Conservation (phyloP, 2,113 vertebrate genomes). For the Casuarius casuarius region DNA sequence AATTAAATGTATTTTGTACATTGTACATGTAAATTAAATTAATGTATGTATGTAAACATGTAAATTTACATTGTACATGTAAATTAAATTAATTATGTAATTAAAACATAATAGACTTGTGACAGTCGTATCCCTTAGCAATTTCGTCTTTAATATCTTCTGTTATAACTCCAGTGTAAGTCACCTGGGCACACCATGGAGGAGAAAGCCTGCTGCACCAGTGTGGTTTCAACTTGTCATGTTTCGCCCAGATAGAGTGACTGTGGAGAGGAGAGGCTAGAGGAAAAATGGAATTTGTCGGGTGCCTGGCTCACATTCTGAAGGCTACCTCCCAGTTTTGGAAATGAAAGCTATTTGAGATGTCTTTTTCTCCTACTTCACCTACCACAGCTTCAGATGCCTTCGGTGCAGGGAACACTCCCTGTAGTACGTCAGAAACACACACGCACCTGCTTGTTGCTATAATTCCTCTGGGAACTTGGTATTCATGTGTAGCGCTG, state of each 20-base stretch:
- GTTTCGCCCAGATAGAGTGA: not conserved
- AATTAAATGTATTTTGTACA: no score
- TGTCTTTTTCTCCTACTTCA: not conserved
- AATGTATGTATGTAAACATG: no score
- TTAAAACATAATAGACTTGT: accelerated
- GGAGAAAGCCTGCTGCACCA: not conserved
- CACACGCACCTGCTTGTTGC: not conserved
- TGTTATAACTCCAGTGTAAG: not conserved
- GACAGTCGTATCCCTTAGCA: not conserved
- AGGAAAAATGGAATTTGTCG: not conserved
- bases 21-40: no score
- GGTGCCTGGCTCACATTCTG: not conserved
- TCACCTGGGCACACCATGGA: not conserved
- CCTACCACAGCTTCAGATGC: not conserved
- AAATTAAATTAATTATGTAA: no score
- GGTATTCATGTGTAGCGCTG: not conserved
- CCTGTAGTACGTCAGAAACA: not conserved
- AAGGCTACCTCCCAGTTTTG: not conserved
- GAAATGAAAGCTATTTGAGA: not conserved
- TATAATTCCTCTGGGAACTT: not conserved
- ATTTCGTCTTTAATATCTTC: not conserved
- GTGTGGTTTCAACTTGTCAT: not conserved
- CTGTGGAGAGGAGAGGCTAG: not conserved
- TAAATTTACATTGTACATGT: no score
- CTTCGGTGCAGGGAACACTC: not conserved